These are phyloP conservation scores for Antigone vipio DNA, from an alignment of 2,113 vertebrate genomes.

Conservation along the genomic window DNA sequence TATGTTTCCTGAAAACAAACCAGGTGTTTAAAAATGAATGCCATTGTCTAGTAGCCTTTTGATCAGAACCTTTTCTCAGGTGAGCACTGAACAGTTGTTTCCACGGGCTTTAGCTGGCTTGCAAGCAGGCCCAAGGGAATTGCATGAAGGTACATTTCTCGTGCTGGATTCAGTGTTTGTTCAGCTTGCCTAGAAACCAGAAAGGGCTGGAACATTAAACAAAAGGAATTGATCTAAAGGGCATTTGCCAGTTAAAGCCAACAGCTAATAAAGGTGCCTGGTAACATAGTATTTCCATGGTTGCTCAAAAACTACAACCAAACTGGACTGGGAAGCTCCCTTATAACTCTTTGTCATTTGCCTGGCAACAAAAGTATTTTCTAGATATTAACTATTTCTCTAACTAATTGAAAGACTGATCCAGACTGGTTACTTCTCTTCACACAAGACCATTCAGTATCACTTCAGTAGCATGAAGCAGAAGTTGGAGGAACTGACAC, in stretches of 20 bases:
- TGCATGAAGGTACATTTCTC: not conserved
- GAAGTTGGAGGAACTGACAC: not conserved
- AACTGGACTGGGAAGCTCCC: not conserved
- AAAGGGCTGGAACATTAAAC: not conserved
- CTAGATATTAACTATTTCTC: not conserved
- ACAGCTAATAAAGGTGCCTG: not conserved
- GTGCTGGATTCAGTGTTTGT: not conserved
- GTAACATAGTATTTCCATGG: not conserved
- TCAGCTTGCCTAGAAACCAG: not conserved
- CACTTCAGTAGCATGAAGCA: not conserved
- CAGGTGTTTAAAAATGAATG: not conserved
- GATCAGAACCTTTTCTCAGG: not conserved
- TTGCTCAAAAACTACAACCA: not conserved
- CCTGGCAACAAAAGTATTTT: not conserved
- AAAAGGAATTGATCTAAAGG: not conserved
- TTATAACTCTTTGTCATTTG: not conserved
- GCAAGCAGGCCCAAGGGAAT: not conserved
- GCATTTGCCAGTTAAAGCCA: not conserved
- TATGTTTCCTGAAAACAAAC: not conserved
- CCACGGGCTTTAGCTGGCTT: not conserved
- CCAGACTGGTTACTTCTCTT: not conserved
- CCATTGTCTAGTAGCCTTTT: not conserved
- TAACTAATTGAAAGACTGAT: not conserved
- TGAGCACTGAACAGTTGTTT: not conserved
- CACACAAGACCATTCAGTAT: not conserved